Conservation (phyloP, 2,113 vertebrate species). For the Xyrauchen texanus region DNA sequence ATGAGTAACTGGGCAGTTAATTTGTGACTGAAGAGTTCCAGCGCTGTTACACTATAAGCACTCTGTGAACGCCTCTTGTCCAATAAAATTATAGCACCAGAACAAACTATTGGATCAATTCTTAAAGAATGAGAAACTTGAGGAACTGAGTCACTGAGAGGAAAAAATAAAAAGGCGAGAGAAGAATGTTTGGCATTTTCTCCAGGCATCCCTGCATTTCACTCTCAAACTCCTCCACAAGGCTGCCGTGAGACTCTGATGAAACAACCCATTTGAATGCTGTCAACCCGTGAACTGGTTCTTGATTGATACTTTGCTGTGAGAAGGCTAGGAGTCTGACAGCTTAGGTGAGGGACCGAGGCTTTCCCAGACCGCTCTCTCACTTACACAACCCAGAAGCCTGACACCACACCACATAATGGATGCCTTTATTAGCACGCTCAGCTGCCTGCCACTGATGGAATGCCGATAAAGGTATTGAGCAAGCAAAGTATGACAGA, state of each 20-base stretch:
- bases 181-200: conserved; percentile 14
- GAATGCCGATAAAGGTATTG: conserved; percentile 17
- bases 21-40: too few relatives aligned
- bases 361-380: conserved; percentile 11
- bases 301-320: conserved; percentile 39
- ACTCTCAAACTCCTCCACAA: conserved; percentile 38
- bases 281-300: conserved; percentile 26
- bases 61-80: too few relatives aligned
- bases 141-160: neutral
- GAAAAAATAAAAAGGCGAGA: neutral
- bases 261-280: conserved; percentile 53
- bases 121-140: neutral
- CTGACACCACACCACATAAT: conserved; percentile 5
- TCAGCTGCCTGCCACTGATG: neutral
- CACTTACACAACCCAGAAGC: conserved; percentile 6
- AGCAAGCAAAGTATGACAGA: conserved; percentile 5
- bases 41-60: too few relatives aligned
- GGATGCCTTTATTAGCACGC: conserved; percentile 41
- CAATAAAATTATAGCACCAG: too few relatives aligned
- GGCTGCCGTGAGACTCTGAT: conserved; percentile 32
- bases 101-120: neutral
- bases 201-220: conserved; percentile 41
- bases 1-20: too few relatives aligned
- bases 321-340: conserved; percentile 14
- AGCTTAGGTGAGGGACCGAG: conserved; percentile 33